A percentile compares a stretch with the other conserved stretches of the same genome.
Evolutionary conservation across 2,113 vertebrate genomes (phyloP).

Genomic region (Colistium nudipinnis): DNA sequence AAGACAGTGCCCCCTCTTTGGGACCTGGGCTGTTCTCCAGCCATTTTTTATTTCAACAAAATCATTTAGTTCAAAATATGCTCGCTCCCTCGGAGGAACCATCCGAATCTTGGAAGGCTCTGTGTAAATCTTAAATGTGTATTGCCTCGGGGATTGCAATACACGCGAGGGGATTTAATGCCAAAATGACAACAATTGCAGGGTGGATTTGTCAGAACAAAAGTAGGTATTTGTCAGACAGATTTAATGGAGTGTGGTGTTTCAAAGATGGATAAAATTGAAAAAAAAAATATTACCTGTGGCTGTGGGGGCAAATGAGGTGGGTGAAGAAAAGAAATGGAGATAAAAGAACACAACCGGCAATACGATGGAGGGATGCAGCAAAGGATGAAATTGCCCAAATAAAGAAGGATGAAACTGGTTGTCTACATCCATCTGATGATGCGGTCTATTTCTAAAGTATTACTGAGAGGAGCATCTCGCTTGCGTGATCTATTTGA

Average conservation of each 20-base stretch:
- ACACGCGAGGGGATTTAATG: constrained; percentile 9
- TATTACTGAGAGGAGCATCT: constrained; percentile 36
- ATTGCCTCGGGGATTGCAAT: neutral
- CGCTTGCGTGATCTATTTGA: neutral
- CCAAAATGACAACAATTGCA: constrained; percentile 10
- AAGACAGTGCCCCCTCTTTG: neutral
- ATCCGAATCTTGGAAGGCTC: constrained; percentile 6
- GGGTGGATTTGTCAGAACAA: constrained; percentile 30
- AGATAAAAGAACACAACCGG: constrained; percentile 46
- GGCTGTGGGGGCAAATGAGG: constrained; percentile 43
- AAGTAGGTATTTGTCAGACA: constrained; percentile 13
- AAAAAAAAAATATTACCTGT: constrained; percentile 53
- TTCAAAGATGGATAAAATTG: constrained; percentile 39
- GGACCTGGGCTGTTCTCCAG: too few species aligned
- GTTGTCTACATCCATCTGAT: constrained; percentile 79
- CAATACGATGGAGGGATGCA: constrained; percentile 55
- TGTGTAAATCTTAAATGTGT: neutral
- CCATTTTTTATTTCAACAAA: too few species aligned
- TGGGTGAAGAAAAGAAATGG: constrained; percentile 10
- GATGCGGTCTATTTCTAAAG: constrained; percentile 69
- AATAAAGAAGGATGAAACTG: constrained; percentile 72
- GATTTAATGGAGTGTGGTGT: constrained; percentile 21
- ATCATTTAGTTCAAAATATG: neutral
- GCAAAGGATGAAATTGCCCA: constrained; percentile 62
- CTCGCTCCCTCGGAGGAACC: neutral